Evolutionary conservation across 2,888 invertebrate genomes (phyloP).

Genomic region (Lochmaea crataegi): DNA sequence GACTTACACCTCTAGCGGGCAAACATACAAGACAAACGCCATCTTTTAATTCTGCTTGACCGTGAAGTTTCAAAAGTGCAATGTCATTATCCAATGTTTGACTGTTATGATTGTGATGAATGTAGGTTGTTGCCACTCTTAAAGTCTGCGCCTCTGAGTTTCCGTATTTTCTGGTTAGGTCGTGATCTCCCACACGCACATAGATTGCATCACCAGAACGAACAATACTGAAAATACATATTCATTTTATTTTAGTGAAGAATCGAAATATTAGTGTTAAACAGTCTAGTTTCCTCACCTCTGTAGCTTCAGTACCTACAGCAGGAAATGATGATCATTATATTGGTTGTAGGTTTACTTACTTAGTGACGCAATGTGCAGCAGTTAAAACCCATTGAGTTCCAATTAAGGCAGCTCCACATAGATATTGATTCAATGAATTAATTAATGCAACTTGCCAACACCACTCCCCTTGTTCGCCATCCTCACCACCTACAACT

Average conservation of each 20-base stretch:
- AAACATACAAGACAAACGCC: slow-evolving; percentile 88
- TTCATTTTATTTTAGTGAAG: background rate
- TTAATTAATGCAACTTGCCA: slow-evolving; percentile 96
- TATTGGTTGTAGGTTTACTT: slow-evolving; percentile 28
- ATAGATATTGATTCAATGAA: slow-evolving; percentile 91
- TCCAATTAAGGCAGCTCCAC: slow-evolving; percentile 92
- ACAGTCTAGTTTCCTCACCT: too few relatives aligned
- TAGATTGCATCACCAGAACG: slow-evolving; percentile 94
- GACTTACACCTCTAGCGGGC: slow-evolving; percentile 88
- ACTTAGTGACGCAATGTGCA: slow-evolving; percentile 95
- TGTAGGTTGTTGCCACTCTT: slow-evolving; percentile 91
- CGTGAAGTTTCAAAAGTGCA: slow-evolving; percentile 88
- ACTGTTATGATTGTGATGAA: slow-evolving; percentile 95
- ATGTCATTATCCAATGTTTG: slow-evolving; percentile 95
- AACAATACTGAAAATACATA: slow-evolving; percentile 76
- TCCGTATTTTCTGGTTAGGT: slow-evolving; percentile 89
- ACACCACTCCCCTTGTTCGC: slow-evolving; percentile 93
- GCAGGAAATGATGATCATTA: too few relatives aligned
- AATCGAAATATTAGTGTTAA: too few relatives aligned
- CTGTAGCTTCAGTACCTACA: too few relatives aligned
- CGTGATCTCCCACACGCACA: slow-evolving; percentile 92
- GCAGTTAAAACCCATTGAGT: slow-evolving; percentile 95
- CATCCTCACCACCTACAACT: slow-evolving; percentile 92
- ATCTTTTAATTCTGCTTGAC: slow-evolving; percentile 88
- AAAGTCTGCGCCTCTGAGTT: slow-evolving; percentile 92